Percentiles rank a stretch among this genome's conserved stretches.
Conservation (phyloP, 2,888 invertebrate genomes). For the Tetrapedia diversipes region DNA sequence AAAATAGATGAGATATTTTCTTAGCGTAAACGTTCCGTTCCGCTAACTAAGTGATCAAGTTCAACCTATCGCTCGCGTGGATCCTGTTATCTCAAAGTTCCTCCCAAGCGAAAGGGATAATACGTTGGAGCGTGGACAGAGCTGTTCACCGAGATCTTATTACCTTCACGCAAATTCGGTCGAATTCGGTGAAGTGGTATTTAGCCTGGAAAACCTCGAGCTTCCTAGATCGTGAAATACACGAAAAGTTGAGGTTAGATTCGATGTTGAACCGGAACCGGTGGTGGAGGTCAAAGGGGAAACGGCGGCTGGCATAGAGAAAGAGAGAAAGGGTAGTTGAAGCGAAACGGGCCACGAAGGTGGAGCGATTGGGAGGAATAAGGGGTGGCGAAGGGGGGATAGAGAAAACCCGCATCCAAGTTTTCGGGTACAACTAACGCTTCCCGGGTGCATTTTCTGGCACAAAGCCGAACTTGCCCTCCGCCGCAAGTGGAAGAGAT, state of each 20-base stretch:
- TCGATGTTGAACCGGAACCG: conserved; percentile 43
- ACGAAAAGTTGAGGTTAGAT: conserved; percentile 47
- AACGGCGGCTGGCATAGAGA: conserved; percentile 8
- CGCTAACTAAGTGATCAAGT: too few species aligned
- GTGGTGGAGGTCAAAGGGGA: conserved; percentile 50
- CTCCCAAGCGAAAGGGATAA: neutral
- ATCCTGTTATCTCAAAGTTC: neutral
- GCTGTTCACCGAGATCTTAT: conserved; percentile 28
- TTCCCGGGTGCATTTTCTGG: conserved; percentile 62
- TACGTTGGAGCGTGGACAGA: neutral
- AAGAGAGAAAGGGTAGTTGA: conserved; percentile 18
- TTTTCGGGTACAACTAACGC: conserved; percentile 64
- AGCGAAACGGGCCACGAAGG: neutral
- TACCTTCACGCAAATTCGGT: conserved; percentile 39
- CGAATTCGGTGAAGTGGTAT: conserved; percentile 23
- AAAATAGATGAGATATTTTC: too few species aligned
- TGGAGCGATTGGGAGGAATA: neutral
- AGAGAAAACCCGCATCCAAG: conserved; percentile 52
- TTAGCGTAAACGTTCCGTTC: too few species aligned
- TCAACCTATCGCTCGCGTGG: too few species aligned
- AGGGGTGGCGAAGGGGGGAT: conserved; percentile 15
- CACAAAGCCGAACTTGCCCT: conserved; percentile 57
- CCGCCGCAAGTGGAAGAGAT: conserved; percentile 42
- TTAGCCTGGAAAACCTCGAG: conserved; percentile 32
- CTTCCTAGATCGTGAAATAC: conserved; percentile 38